A percentile compares a stretch with the other conserved stretches of the same genome.
phyloP scores from a whole-genome alignment of 2,797 vertebrate genomes.

The Numenius phaeopus region DNA sequence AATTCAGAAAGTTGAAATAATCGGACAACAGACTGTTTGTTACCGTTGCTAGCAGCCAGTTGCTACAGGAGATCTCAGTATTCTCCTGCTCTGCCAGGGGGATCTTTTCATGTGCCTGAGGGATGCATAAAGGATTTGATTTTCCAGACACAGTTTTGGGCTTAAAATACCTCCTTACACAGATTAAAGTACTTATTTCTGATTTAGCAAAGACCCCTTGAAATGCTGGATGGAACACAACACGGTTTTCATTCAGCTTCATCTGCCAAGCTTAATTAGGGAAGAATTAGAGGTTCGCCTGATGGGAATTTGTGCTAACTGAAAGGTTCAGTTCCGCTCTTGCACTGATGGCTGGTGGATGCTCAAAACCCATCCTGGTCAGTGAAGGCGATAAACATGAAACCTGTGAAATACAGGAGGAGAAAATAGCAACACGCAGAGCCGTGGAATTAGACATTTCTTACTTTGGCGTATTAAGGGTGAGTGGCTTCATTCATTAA shows the following conservation, averaged over 20 bases:
- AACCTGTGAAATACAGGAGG: not conserved
- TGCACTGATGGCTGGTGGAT: not conserved
- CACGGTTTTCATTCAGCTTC: conserved; percentile 23
- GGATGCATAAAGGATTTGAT: conserved; percentile 31
- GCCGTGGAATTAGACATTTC: not conserved
- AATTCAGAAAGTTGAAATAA: not conserved
- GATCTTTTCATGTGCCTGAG: conserved; percentile 10
- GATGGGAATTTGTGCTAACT: conserved; percentile 5
- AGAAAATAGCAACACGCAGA: not conserved
- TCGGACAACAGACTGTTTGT: not conserved
- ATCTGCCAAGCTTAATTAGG: conserved; percentile 45
- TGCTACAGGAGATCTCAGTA: conserved; percentile 30
- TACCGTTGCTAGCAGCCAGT: not conserved
- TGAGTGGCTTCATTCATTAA: not conserved
- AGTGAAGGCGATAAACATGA: not conserved
- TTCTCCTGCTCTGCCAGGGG: not conserved
- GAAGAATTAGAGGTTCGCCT: conserved; percentile 7
- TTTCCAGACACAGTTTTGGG: conserved; percentile 23
- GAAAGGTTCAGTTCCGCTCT: not conserved
- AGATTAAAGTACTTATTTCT: conserved; percentile 51
- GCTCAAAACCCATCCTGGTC: not conserved
- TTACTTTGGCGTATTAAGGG: not conserved
- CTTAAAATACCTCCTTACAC: conserved; percentile 36
- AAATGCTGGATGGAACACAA: not conserved
- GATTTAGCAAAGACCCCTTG: conserved; percentile 34